Conservation (phyloP, 2,113 vertebrate species). For the Pomatostomus ruficeps region DNA sequence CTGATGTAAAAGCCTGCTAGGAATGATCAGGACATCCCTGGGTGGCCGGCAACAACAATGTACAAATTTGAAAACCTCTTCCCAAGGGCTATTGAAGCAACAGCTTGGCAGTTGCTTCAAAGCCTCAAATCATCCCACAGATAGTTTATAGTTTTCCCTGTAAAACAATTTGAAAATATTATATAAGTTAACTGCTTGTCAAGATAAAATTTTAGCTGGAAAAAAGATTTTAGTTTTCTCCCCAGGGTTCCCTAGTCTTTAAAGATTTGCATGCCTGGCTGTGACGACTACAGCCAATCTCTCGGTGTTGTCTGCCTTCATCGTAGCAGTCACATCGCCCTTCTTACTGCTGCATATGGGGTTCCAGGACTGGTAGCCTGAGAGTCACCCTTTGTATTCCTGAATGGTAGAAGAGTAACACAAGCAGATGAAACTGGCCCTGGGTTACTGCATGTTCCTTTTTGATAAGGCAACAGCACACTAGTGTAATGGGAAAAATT, state of each 20-base stretch:
- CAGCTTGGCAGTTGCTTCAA: not conserved
- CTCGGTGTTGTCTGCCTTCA: not conserved
- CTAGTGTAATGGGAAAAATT: not conserved
- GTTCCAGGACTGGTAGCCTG: not conserved
- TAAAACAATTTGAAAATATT: not conserved
- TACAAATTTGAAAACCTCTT: not conserved
- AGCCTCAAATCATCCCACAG: not conserved
- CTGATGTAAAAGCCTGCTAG: conserved; percentile 17
- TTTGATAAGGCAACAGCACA: not conserved
- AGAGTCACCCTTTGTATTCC: not conserved
- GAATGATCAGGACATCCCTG: not conserved
- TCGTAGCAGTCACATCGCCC: not conserved
- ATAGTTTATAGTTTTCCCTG: not conserved
- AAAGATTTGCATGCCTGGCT: not conserved
- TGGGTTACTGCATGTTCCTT: not conserved
- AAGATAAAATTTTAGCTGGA: not conserved
- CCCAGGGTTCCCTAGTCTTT: not conserved
- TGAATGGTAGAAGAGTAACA: not conserved
- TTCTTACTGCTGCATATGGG: not conserved
- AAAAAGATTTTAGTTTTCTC: not conserved
- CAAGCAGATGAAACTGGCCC: not conserved
- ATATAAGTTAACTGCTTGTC: not conserved
- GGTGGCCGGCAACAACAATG: not conserved
- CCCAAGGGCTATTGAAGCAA: not conserved
- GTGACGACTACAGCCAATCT: not conserved